Percentiles rank a stretch among this genome's conserved stretches.
These are phyloP conservation scores for Tetragonisca angustula DNA, from an alignment of 2,888 invertebrate genomes.

Conservation along the genomic window DNA sequence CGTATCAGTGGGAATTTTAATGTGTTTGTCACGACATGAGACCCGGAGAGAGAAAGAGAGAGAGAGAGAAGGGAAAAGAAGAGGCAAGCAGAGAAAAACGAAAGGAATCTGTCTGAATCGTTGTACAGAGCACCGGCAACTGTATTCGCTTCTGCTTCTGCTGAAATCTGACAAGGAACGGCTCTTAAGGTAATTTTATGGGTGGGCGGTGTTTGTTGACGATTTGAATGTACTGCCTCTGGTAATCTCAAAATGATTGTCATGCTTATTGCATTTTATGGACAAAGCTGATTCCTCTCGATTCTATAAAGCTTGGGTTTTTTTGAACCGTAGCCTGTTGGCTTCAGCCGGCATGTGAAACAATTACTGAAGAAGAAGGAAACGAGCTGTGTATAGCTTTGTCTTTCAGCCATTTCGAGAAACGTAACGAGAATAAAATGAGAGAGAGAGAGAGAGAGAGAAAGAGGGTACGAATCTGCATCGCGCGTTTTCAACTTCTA, in stretches of 20 bases:
- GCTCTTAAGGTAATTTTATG: slow-evolving; percentile 22
- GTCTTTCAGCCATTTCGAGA: neutral
- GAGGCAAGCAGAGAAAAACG: slow-evolving; percentile 10
- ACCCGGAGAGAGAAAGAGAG: neutral
- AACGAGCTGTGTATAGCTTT: neutral
- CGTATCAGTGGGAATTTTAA: slow-evolving; percentile 24
- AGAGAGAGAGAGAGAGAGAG: too few relatives aligned
- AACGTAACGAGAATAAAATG: neutral
- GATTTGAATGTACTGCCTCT: neutral
- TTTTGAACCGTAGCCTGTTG: neutral
- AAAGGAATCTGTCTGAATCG: slow-evolving; percentile 32
- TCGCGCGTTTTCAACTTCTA: neutral
- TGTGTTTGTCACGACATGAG: neutral
- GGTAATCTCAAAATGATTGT: slow-evolving; percentile 3
- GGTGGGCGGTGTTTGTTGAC: slow-evolving; percentile 6
- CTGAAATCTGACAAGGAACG: slow-evolving; percentile 26
- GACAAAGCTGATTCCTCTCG: neutral
- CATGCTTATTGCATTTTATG: neutral
- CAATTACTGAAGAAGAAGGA: neutral
- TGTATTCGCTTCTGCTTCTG: slow-evolving; percentile 31
- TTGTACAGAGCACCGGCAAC: neutral
- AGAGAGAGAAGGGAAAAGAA: neutral
- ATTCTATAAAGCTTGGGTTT: neutral
- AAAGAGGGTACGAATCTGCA: neutral
- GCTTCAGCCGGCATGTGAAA: neutral